These are phyloP conservation scores for Drosophila demipolita DNA, from an alignment of 2,888 invertebrate species.

Conservation along the genomic window DNA sequence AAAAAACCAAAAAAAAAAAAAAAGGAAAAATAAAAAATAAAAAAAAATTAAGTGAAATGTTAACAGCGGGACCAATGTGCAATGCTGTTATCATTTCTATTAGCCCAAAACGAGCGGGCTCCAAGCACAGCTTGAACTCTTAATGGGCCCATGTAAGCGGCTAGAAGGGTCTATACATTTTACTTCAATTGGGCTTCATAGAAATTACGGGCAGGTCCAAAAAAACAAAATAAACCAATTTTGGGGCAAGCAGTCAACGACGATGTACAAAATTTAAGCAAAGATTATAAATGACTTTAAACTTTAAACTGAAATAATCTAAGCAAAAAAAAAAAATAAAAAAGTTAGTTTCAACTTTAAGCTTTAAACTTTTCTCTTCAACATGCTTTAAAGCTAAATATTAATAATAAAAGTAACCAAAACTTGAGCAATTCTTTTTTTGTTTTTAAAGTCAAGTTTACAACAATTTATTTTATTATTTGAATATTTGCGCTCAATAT, in stretches of 20 bases:
- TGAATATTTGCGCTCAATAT: conserved; percentile 1
- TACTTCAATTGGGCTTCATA: conserved; percentile 22
- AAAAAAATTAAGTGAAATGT: conserved; percentile 79
- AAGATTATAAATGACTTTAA: not conserved
- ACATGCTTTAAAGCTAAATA: not conserved
- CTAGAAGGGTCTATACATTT: conserved; percentile 5
- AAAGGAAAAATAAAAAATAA: conserved; percentile 15
- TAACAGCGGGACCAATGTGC: conserved; percentile 61
- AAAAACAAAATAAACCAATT: not conserved
- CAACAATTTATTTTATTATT: not conserved
- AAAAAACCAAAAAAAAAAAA: conserved; percentile 18
- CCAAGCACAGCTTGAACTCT: conserved; percentile 14
- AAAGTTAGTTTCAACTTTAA: not conserved
- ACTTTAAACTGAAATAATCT: not conserved
- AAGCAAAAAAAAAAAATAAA: not conserved
- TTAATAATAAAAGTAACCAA: not conserved
- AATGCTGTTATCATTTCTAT: conserved; percentile 72
- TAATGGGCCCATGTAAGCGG: not conserved
- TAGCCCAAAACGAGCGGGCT: conserved; percentile 43
- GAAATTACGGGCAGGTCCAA: not conserved
- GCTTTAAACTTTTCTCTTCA: not conserved
- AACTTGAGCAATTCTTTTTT: not conserved
- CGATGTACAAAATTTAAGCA: not conserved
- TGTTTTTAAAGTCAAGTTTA: not conserved
- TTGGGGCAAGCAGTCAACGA: not conserved